These are phyloP conservation scores for Apaloderma vittatum DNA, from an alignment of 2,113 vertebrate genomes.

Conservation along the genomic window DNA sequence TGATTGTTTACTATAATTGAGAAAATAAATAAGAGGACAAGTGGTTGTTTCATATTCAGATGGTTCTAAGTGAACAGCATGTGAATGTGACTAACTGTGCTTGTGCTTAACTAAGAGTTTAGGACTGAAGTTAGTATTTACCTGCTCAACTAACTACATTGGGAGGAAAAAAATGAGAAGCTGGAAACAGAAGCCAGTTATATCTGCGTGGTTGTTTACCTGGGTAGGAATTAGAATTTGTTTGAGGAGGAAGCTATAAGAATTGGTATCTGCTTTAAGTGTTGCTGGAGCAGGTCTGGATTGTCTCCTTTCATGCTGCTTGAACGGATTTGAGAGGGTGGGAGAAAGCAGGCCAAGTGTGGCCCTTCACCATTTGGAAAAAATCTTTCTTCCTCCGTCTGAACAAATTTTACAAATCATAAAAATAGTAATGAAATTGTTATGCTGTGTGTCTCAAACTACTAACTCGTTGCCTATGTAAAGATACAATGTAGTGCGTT, in stretches of 20 bases:
- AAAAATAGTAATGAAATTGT: neutral
- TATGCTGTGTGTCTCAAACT: neutral
- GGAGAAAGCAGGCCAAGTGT: neutral
- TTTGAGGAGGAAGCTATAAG: neutral
- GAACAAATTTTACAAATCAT: neutral
- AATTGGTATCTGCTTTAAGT: neutral
- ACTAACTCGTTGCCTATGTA: neutral
- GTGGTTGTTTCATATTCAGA: neutral
- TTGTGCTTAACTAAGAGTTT: neutral
- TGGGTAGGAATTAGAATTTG: neutral
- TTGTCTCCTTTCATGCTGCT: neutral
- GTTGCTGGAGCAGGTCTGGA: neutral
- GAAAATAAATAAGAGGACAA: neutral
- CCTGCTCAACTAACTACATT: neutral
- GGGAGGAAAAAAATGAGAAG: accelerated
- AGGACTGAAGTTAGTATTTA: neutral
- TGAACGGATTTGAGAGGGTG: neutral
- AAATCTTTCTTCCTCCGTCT: neutral
- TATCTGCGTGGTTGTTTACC: neutral
- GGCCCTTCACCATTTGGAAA: neutral
- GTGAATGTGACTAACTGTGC: neutral
- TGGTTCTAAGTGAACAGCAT: neutral
- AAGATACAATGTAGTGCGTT: no score
- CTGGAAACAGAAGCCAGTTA: neutral
- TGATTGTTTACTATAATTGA: neutral